Base-by-base conservation (phyloP, 2,888 invertebrate species). In the Polyploca ridens region DNA sequence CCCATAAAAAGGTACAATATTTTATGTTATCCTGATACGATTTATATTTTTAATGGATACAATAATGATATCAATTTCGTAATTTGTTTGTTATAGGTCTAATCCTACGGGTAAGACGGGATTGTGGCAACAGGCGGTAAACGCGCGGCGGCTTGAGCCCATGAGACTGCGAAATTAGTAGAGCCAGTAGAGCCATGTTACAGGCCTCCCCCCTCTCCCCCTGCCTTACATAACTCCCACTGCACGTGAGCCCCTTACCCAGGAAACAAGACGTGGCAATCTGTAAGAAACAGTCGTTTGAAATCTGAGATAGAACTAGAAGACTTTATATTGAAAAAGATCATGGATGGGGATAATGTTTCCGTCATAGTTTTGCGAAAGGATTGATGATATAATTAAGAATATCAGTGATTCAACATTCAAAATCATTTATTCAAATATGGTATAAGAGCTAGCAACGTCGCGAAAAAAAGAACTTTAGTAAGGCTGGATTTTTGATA, bases 151-250 rank as follows among this genome's bases (percentile, higher is more conserved):
- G 80, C 79, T 83, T 76, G 78, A 83, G 82, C 85, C 83, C 83
- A 84, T 81, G 87, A 86, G 87, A 87, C 86, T 16, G 54, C 54
- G 80, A 89, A 90, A 90, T 90, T 90, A 89, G 89, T 86, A 54
- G 54, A 54, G 54, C 54, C 19, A 19, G 54, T 10, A 81, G 78
- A 85, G 80, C 82, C 77, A 72, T 85, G 87, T 85, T 81, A 82
- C 80, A 77, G 72, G 69, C 75, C 74, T 74, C 67, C 68, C 57
- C 2, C 27, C 27, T 60, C 33, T 66, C 68, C 69, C 70, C 67
- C 65, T 58, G 72, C 69, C 76, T 79, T 75, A 78, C 71, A 71
- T 76, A 76, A 78, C 81, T 72, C 77, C 78, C 77, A 13, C 72
- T 64, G 69, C 71, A 79, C 74, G 77, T 78, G 72, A 79, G 76